Evolutionary conservation across 2,888 invertebrate genomes (phyloP).

Genomic region (Coremacera marginata): DNA sequence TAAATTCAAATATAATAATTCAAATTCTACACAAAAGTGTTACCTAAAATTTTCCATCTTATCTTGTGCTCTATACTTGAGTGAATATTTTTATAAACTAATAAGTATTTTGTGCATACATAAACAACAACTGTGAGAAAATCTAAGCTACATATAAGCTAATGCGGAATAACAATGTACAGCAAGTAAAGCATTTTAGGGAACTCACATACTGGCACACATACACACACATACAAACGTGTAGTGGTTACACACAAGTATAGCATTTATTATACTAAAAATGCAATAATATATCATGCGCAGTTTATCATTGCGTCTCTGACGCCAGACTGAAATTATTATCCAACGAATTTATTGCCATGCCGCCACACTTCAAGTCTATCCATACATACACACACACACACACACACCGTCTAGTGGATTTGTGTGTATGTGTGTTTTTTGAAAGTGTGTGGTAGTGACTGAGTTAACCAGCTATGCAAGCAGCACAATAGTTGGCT

Average conservation of each 20-base stretch:
- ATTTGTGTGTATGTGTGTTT: not conserved
- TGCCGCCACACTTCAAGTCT: constrained; percentile 41
- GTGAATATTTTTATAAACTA: constrained; percentile 28
- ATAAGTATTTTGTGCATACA: not conserved
- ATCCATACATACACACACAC: too few species aligned
- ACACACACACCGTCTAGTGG: too few species aligned
- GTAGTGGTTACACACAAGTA: not conserved
- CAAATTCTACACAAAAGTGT: not conserved
- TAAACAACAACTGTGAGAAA: not conserved
- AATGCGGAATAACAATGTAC: not conserved
- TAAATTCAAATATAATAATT: not conserved
- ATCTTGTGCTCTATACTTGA: constrained; percentile 15
- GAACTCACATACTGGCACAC: not conserved
- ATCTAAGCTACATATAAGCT: constrained; percentile 9
- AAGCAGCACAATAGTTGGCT: too few species aligned
- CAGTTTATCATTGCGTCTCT: constrained; percentile 63
- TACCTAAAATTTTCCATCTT: not conserved
- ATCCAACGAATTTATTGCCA: constrained; percentile 63
- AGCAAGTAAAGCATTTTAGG: not conserved
- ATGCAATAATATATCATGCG: constrained; percentile 64
- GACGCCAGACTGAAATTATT: constrained; percentile 65
- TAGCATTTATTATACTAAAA: constrained; percentile 57
- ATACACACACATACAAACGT: not conserved
- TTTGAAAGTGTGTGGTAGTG: too few species aligned
- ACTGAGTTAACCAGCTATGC: too few species aligned